Base-by-base conservation (phyloP, 2,113 vertebrate genomes). In the Taurulus bubalis region DNA sequence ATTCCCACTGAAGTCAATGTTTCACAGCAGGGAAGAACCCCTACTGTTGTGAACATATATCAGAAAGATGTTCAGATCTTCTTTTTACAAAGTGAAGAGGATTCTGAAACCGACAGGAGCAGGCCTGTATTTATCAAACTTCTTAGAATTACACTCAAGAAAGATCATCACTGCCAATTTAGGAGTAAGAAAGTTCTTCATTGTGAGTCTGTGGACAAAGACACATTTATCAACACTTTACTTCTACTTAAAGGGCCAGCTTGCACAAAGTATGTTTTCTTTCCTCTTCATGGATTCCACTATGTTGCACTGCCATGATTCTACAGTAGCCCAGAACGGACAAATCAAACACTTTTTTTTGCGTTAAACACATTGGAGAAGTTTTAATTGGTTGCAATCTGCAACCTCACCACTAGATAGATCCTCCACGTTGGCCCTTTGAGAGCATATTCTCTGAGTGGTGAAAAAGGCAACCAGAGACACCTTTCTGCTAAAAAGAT, bases 1-100 rank as follows among this genome's bases (percentile, higher is more conserved):
- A 70, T 78, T 74, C 69, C 32, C 75, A 84, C 55, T 83, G 40
- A 74, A 67, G 77, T 87, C 75, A 73, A 75, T 78, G 78, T 49
- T 60, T 85, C 14, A 79, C 80, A n/a, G 20, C 1, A 51, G 58
- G 16, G 26, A 22, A 69, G 58, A 71, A 70, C 59, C 24, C 77
- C 26, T n/a, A 9, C 49, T 34, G 38, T 45, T 81, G 22, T 38
- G 10, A 64, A 22, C n/a, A 49, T 6, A 45, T 58, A 56, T n/a
- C 36, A 32, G 38, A 26, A 24, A 68, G 14, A 55, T 69, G 26
- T 56, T 75, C 63, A 26, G 11, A 64, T 59, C 11, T 49, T 28
- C 12, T 16, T 77, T 66, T 71, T 22, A 49, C 49, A 51, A 26
- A 66, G 30, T 30, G 49, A 71, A 10, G n/a, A 26, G 6, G 32